A percentile compares a stretch with the other conserved stretches of the same genome.
Evolutionary conservation across 2,113 vertebrate genomes (phyloP).

Genomic region (Crotalus helleri): DNA sequence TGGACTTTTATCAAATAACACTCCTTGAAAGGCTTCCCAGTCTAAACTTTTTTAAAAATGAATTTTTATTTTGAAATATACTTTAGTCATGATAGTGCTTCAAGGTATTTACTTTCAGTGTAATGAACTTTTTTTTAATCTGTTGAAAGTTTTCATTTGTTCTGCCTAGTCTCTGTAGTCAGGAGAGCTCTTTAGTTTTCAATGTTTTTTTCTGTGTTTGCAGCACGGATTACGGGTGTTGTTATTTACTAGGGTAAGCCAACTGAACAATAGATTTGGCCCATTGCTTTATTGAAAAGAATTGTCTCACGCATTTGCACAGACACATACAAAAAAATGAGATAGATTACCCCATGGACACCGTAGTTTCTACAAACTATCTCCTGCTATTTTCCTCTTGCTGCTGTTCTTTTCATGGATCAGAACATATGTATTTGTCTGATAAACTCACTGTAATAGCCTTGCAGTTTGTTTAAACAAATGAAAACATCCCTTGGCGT

Average conservation of each 20-base stretch:
- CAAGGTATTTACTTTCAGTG: background rate
- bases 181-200: background rate
- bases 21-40: background rate
- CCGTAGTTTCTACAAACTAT: background rate
- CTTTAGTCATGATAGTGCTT: background rate
- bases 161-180: background rate
- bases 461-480: background rate
- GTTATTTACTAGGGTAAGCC: background rate
- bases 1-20: background rate
- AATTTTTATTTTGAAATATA: background rate
- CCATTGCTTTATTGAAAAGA: background rate
- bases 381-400: background rate
- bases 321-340: background rate
- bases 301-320: background rate
- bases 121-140: background rate
- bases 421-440: background rate
- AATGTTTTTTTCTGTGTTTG: background rate
- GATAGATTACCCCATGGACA: background rate
- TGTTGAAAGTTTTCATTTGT: background rate
- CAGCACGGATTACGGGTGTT: background rate
- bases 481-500: slow-evolving; percentile 21
- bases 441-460: background rate
- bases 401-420: background rate
- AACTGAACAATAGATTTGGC: background rate
- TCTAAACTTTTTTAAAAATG: background rate